phyloP scores from a whole-genome alignment of 2,888 invertebrate genomes.

The Epirrhoe alternata region DNA sequence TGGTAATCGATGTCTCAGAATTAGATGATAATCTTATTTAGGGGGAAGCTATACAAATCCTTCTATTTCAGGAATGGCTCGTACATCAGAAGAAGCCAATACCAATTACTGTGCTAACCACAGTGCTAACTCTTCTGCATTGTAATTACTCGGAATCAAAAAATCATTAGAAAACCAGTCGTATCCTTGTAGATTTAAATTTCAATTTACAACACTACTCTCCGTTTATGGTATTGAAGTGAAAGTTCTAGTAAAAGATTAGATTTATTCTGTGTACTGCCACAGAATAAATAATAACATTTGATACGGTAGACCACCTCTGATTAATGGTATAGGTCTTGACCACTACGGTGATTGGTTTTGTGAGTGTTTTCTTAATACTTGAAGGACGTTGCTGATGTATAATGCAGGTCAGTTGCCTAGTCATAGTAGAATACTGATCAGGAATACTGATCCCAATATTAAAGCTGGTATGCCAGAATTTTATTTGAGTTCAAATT shows the following conservation, averaged over 20 bases:
- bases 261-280: constrained; percentile 6
- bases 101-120: too few species aligned
- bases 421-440: constrained; percentile 21
- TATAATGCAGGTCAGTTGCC: constrained; percentile 16
- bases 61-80: too few species aligned
- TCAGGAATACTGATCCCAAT: not conserved
- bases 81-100: too few species aligned
- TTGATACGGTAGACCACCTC: constrained; percentile 48
- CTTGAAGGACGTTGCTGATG: constrained; percentile 14
- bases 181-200: not conserved
- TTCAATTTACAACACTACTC: not conserved
- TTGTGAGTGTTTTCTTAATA: constrained; percentile 35
- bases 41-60: too few species aligned
- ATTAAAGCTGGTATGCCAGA: not conserved
- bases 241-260: not conserved
- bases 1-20: too few species aligned
- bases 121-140: too few species aligned
- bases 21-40: too few species aligned
- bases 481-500: not conserved
- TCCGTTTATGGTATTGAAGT: not conserved
- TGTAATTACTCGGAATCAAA: too few species aligned
- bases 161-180: too few species aligned
- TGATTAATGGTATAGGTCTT: constrained; percentile 73
- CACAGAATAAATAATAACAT: constrained; percentile 25
- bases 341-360: constrained; percentile 60